phyloP scores from a whole-genome alignment of 1,140 invertebrate species.

The Diorhabda elongata region DNA sequence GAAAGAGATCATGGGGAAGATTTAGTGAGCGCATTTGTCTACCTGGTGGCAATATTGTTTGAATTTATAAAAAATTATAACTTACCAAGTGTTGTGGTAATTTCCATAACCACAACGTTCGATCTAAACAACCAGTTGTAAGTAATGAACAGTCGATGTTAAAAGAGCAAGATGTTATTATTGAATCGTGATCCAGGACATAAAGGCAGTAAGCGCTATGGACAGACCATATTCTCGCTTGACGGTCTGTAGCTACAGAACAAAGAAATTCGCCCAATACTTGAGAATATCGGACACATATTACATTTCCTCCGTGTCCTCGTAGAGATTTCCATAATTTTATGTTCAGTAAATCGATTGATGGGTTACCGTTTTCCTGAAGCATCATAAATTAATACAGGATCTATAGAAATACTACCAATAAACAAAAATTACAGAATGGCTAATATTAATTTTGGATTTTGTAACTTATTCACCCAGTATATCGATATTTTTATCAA shows the following conservation, averaged over 20 bases:
- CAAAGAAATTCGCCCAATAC: conserved; percentile 44
- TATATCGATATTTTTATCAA: too few species aligned
- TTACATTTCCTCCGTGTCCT: conserved; percentile 57
- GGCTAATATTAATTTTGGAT: background rate
- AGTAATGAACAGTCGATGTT: conserved; percentile 50
- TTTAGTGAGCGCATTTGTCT: too few species aligned
- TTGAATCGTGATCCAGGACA: conserved; percentile 56
- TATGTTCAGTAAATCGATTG: conserved; percentile 32
- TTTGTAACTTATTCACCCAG: too few species aligned
- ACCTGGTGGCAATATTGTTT: too few species aligned
- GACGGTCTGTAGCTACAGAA: conserved; percentile 47
- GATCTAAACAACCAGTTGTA: conserved; percentile 55
- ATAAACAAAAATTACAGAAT: background rate
- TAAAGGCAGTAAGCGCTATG: conserved; percentile 54
- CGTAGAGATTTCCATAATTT: conserved; percentile 44
- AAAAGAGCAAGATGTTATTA: conserved; percentile 57
- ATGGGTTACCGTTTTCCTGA: conserved; percentile 8
- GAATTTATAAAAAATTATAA: background rate
- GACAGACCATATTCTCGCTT: conserved; percentile 49
- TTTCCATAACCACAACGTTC: conserved; percentile 55
- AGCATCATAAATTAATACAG: conserved; percentile 1
- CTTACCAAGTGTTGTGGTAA: conserved; percentile 54
- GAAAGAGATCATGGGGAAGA: too few species aligned
- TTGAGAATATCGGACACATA: conserved; percentile 55
- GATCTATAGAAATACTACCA: background rate